Conservation (phyloP, 2,113 vertebrate species). For the Pungitius pungitius region DNA sequence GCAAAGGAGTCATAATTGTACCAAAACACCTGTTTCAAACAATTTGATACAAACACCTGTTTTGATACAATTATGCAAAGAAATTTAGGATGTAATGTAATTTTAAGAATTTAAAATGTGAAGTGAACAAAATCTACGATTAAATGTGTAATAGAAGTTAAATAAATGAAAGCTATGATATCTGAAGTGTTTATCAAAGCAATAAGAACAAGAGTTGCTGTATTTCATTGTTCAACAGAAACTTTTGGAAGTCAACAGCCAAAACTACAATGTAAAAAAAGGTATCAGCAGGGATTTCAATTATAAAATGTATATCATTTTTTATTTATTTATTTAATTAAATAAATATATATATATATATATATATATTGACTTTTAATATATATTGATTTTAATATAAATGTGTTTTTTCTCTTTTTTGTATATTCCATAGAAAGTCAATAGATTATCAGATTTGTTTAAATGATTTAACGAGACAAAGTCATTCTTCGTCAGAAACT, state of each 20-base stretch:
- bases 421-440: background rate
- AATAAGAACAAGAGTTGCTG: background rate
- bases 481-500: background rate
- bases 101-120: background rate
- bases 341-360: no score
- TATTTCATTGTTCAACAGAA: background rate
- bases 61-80: background rate
- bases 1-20: background rate
- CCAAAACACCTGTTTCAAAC: no score
- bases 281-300: background rate
- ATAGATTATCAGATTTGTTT: background rate
- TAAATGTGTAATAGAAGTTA: background rate
- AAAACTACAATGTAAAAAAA: background rate
- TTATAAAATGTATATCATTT: no score
- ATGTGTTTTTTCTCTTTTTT: conserved; percentile 5
- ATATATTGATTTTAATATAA: no score
- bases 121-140: background rate
- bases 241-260: background rate
- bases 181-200: background rate
- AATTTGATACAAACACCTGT: background rate
- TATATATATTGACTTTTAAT: no score
- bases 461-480: conserved; percentile 4
- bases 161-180: background rate
- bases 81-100: background rate
- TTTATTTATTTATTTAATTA: no score